Conservation (phyloP, 2,888 invertebrate genomes). For the Monochamus alternatus region DNA sequence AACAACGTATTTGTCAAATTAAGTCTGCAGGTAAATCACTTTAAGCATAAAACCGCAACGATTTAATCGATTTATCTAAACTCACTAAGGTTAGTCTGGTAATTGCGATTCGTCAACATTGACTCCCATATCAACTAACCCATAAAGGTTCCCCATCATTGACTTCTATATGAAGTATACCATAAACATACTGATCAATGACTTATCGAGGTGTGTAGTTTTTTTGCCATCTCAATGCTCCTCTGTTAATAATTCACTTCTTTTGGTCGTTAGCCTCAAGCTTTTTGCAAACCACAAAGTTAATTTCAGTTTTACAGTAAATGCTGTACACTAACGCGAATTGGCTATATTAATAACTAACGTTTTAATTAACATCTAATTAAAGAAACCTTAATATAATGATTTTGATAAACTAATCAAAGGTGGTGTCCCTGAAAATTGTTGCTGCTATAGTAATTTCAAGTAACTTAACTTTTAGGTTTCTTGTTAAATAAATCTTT, state of each 20-base stretch:
- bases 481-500: too few relatives aligned
- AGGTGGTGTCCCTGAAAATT: too few relatives aligned
- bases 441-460: too few relatives aligned
- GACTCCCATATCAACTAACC: constrained; percentile 56
- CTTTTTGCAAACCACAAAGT: neutral
- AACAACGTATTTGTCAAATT: constrained; percentile 11
- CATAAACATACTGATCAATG: constrained; percentile 41
- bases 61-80: constrained; percentile 27
- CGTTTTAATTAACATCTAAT: too few relatives aligned
- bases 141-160: constrained; percentile 55
- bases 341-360: neutral
- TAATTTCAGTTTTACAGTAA: neutral
- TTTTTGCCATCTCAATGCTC: constrained; percentile 15
- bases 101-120: constrained; percentile 51
- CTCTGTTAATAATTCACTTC: neutral
- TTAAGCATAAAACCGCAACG: constrained; percentile 23
- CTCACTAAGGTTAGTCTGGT: constrained; percentile 19
- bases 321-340: neutral
- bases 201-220: constrained; percentile 12
- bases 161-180: constrained; percentile 53
- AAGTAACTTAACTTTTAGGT: too few relatives aligned
- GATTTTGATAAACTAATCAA: too few relatives aligned
- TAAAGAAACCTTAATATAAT: too few relatives aligned
- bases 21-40: constrained; percentile 17
- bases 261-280: neutral